Base-by-base conservation (phyloP, 2,113 vertebrate species). In the Struthio camelus region DNA sequence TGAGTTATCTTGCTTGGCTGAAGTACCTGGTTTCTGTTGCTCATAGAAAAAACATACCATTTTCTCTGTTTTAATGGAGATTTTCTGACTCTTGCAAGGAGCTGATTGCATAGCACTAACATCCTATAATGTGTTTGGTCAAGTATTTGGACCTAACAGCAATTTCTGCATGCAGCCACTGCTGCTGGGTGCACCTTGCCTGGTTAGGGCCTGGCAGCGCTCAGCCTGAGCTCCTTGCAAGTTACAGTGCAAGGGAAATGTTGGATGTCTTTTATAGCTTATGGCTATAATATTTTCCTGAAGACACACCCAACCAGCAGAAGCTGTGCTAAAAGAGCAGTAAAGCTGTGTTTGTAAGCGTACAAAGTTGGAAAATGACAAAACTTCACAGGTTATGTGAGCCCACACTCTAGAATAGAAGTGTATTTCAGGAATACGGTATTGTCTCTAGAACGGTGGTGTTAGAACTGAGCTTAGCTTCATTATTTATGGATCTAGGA, bases 1-100 rank as follows among this genome's bases (percentile, higher is more conserved):
- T 91, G 84, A 95, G 81, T 96, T 97, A 93, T 97, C 96, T 97
- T 96, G 95, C 94, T 97, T 95, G 95, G 70, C 71, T 94, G 23
- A 91, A 95, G 91, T 96, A 97, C 96, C 97, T 98, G 96, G 80
- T 58, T 75, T 94, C 76, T 93, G 75, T 80, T 90, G 82, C 89
- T 97, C 77, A 44, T 64, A 66, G 70, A 56, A 23, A 40, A 89
- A 91, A 80, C 11, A 6, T 77, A 59, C 34, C 28, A 44, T 89
- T 76, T 94, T 77, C 78, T 93, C 94, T 81, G 64, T 85, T 88
- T 96, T 80, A 75, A 84, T 54, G 84, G 94, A 84, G 77, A 86
- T 94, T 56, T 72, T 53, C 65, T 69, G 61, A 66, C 65, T 94
- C 75, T 48, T 73, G 50, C 28, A 14, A 85, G 83, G 19, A 83